Evolutionary conservation across 2,797 vertebrate species (phyloP).

Genomic region (Etheostoma nigrum): DNA sequence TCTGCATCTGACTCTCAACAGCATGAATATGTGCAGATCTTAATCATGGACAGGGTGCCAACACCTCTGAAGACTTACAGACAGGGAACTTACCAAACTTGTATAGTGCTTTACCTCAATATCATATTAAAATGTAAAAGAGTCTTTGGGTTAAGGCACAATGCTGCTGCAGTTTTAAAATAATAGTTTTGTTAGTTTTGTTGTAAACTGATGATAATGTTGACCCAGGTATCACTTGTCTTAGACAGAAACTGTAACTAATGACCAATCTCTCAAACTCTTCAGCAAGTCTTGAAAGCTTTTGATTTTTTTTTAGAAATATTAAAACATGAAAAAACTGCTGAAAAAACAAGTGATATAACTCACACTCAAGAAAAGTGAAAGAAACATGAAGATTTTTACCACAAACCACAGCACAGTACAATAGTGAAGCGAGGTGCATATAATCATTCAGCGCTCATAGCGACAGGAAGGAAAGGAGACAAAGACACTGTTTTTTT

Average conservation of each 20-base stretch:
- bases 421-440: constrained; percentile 2
- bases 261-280: constrained; percentile 8
- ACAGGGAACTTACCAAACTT: constrained; percentile 8
- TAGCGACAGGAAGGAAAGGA: constrained; percentile 41
- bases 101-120: constrained; percentile 49
- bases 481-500: constrained; percentile 2
- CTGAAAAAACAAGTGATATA: not conserved
- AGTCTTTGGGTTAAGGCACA: constrained; percentile 2
- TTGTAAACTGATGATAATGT: constrained; percentile 8
- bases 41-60: constrained; percentile 19
- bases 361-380: not conserved
- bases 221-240: not conserved
- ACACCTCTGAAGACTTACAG: constrained; percentile 8
- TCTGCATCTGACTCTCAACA: constrained; percentile 2
- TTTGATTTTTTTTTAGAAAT: not conserved
- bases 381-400: constrained; percentile 3
- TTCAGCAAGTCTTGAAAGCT: not conserved
- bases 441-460: constrained; percentile 1
- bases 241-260: constrained; percentile 15
- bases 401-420: constrained; percentile 40
- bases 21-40: constrained; percentile 20
- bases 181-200: constrained; percentile 16
- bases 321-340: not conserved
- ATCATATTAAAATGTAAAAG: constrained; percentile 38
- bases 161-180: constrained; percentile 39